Conservation (phyloP, 30 jellyfish, hydroid and myxozoan species). For the Hydra vulgaris region DNA sequence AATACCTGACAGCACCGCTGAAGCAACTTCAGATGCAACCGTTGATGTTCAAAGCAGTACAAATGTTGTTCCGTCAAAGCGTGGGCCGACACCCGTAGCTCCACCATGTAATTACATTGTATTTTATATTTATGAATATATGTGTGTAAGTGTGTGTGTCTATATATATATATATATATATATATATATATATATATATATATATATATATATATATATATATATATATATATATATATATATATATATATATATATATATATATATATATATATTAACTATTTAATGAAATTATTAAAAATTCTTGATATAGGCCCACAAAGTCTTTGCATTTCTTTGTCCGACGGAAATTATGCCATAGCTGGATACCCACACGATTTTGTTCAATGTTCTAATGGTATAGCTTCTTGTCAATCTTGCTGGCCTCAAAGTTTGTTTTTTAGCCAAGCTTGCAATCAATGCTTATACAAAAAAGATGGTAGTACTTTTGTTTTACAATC, state of each 20-base stretch:
- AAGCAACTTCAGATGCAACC: background rate
- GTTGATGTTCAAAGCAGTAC: background rate
- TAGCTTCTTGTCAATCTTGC: constrained; percentile 20
- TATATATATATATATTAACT: too few relatives aligned
- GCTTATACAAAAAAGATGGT: constrained; percentile 17
- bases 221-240: too few relatives aligned
- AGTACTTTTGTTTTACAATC: too few relatives aligned
- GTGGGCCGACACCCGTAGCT: background rate
- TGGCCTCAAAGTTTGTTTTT: constrained; percentile 17
- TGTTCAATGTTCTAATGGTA: constrained; percentile 18
- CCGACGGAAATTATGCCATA: constrained; percentile 18
- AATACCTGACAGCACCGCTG: background rate
- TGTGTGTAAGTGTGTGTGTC: too few relatives aligned
- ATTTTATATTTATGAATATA: too few relatives aligned
- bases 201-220: too few relatives aligned
- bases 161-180: too few relatives aligned
- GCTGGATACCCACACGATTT: background rate
- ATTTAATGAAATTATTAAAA: too few relatives aligned
- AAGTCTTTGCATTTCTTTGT: background rate
- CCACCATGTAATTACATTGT: background rate
- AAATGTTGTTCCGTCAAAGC: background rate
- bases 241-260: too few relatives aligned
- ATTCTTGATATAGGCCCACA: background rate
- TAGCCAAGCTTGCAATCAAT: constrained; percentile 17
- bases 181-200: too few relatives aligned